Percentiles rank a stretch among this genome's conserved stretches.
These are phyloP conservation scores for Mionectes macconnelli DNA, from an alignment of 2,113 vertebrate species.

Conservation along the genomic window DNA sequence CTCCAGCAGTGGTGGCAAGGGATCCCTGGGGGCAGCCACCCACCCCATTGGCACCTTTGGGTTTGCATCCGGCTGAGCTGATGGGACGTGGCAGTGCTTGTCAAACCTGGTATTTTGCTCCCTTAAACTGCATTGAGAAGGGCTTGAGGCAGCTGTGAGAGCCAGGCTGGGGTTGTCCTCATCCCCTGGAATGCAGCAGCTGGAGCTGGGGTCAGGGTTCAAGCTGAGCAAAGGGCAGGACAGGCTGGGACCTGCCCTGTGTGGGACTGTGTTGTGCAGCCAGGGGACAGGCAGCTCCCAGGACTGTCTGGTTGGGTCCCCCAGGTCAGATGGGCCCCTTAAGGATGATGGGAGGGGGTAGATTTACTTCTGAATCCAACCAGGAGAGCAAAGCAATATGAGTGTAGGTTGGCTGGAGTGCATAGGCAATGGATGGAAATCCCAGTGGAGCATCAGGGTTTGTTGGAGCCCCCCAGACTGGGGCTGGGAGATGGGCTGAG, in stretches of 20 bases:
- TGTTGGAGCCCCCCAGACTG: neutral
- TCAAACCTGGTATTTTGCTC: neutral
- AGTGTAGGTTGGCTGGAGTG: accelerated
- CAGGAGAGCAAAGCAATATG: neutral
- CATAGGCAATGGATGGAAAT: neutral
- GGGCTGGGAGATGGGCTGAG: neutral
- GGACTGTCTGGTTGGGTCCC: neutral
- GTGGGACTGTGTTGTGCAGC: accelerated
- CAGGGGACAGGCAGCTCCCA: accelerated
- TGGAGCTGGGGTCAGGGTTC: neutral
- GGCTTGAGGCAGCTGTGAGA: neutral
- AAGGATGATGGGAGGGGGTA: neutral
- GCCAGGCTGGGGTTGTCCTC: neutral
- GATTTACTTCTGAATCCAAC: neutral
- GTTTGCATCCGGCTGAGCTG: neutral
- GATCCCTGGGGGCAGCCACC: neutral
- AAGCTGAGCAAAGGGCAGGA: neutral
- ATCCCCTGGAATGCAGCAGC: neutral
- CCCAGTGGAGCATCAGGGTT: accelerated
- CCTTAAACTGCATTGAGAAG: neutral
- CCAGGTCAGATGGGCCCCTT: neutral
- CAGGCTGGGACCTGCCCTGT: neutral
- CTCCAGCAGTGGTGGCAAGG: neutral
- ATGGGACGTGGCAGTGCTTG: neutral
- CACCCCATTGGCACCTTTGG: accelerated